Conservation (phyloP, 2,113 vertebrate species). For the Syngnathus floridae region DNA sequence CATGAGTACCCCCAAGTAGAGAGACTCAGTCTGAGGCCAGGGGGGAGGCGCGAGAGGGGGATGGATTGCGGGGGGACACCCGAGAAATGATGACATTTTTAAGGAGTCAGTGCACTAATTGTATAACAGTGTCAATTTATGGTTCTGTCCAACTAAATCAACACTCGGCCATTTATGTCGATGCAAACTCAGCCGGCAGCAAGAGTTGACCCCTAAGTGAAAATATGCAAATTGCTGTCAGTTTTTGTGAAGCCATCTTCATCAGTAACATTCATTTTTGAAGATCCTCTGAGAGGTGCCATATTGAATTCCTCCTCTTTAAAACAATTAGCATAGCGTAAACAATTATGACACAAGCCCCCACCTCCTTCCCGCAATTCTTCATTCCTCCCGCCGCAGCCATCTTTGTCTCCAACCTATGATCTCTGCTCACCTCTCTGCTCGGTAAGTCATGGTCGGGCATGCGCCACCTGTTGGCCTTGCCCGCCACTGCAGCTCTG, state of each 20-base stretch:
- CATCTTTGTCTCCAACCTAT: conserved; percentile 31
- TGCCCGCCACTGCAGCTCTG: conserved; percentile 49
- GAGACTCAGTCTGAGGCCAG: conserved; percentile 33
- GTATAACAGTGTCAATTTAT: too few species aligned
- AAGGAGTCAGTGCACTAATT: too few species aligned
- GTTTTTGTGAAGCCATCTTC: too few species aligned
- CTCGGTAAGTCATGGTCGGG: conserved; percentile 57
- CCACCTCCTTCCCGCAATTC: conserved; percentile 24
- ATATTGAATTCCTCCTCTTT: not conserved
- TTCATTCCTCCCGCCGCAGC: conserved; percentile 21
- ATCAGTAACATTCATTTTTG: too few species aligned
- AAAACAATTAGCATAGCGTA: not conserved
- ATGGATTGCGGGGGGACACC: conserved; percentile 8
- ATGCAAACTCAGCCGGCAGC: too few species aligned
- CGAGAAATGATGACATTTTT: too few species aligned
- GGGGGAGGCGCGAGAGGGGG: conserved; percentile 13
- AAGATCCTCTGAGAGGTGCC: too few species aligned
- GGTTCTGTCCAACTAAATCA: too few species aligned
- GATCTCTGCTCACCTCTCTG: conserved; percentile 60
- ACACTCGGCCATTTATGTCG: too few species aligned
- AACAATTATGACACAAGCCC: not conserved
- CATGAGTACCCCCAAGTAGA: conserved; percentile 51
- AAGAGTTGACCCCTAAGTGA: too few species aligned
- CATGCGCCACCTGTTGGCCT: conserved; percentile 53
- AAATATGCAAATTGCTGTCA: too few species aligned